Conservation (phyloP, 1,140 invertebrate genomes). For the Drosophila mojavensis region DNA sequence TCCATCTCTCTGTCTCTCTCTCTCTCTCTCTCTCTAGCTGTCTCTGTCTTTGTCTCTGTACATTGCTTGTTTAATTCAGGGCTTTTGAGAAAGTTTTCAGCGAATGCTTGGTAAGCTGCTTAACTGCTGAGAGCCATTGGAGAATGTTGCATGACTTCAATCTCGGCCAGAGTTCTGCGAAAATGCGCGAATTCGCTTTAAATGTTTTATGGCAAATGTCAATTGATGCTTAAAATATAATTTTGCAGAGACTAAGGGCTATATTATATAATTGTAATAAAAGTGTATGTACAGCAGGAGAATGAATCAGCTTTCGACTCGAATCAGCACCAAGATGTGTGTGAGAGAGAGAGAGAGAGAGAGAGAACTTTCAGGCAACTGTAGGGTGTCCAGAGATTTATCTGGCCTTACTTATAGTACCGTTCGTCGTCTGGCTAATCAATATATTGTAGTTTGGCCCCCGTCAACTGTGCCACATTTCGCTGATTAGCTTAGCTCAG, state of each 20-base stretch:
- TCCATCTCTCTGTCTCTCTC: neutral
- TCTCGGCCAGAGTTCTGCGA: neutral
- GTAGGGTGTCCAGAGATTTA: no score
- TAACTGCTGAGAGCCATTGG: conserved; percentile 23
- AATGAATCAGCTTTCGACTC: no score
- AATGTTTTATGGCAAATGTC: neutral
- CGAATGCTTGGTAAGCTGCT: conserved; percentile 36
- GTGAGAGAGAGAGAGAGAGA: no score
- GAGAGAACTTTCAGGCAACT: no score
- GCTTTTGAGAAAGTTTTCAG: conserved; percentile 13
- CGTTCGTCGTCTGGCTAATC: conserved; percentile 22
- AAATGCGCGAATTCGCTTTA: neutral
- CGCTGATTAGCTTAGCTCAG: conserved; percentile 74
- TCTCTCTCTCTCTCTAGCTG: neutral
- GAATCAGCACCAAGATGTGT: no score
- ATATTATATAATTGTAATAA: no score
- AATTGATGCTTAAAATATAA: no score
- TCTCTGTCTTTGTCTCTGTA: neutral
- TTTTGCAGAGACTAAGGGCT: no score
- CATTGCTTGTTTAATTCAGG: conserved; percentile 25
- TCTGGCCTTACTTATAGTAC: no score
- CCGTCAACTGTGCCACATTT: conserved; percentile 63
- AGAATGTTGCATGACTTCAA: conserved; percentile 8
- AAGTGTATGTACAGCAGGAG: no score
- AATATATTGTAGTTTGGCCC: conserved; percentile 15